Evolutionary conservation across 2,113 vertebrate genomes (phyloP), one percentile per base, ranked within the genome.

Genomic region (Salminus brasiliensis): DNA sequence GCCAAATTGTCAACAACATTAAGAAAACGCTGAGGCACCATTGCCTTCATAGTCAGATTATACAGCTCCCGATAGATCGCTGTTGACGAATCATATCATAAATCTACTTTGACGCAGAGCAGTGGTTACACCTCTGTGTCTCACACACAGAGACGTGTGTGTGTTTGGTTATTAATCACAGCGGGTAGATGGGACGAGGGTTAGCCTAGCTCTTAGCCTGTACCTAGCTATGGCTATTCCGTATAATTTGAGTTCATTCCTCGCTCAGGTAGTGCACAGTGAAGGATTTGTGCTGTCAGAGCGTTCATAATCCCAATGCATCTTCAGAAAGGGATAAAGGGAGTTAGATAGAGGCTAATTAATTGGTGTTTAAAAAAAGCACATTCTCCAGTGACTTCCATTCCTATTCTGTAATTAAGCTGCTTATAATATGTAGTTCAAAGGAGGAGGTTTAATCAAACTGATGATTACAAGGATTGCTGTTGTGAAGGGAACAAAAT

Each of bases 391-490:
- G 57, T 36, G 85, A 88, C 80, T 62, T 87, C 82, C 74, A 79
- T 82, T 74, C 11, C 25, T 73, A 60, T 90, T 89, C 84, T 89
- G 88, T 89, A 91, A 92, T 92, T 90, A 90, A 85, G 84, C 79
- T 82, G 57, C 83, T 87, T 89, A 88, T 67, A 85, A 88, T 87
- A 88, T 73, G 63, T 45, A 81, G 81, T 89, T 88, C 75, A 15
- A 87, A 87, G 57, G 76, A 85, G 82, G 53, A 55, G 47, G 29
- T 70, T 85, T 57, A 76, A 72, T 76, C 76, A 76, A 79, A 79
- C 59, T 74, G 69, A 76, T 82, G 43, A 85, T 85, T 32, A 29
- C 59, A 78, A 81, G 74, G 71, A 59, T 82, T 78, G n/a, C n/a
- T n/a, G 62, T 43, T 60, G 34, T 82, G 52, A 60, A 43, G 72